Evolutionary conservation across 2,888 invertebrate genomes (phyloP).

Genomic region (Altica lythri): DNA sequence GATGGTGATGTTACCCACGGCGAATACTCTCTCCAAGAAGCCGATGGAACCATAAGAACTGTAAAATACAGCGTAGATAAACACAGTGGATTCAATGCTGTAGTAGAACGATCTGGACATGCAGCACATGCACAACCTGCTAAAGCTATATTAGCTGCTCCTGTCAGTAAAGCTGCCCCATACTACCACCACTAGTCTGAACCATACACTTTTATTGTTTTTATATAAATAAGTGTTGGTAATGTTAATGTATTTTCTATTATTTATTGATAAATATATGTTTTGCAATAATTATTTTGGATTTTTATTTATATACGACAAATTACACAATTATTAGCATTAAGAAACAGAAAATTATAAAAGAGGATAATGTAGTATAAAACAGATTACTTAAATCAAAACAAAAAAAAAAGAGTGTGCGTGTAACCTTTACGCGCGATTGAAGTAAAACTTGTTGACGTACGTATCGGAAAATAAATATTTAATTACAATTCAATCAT

Average conservation of each 20-base stretch:
- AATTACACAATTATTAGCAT: too few species aligned
- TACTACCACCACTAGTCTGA: slow-evolving; percentile 27
- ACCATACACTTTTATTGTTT: slow-evolving; percentile 10
- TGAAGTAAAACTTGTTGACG: too few species aligned
- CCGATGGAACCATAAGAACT: slow-evolving; percentile 62
- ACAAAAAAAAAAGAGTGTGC: too few species aligned
- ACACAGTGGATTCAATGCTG: slow-evolving; percentile 58
- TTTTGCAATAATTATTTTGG: slow-evolving; percentile 10
- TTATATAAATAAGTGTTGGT: too few species aligned
- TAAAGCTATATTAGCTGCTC: too few species aligned
- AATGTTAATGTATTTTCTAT: slow-evolving; percentile 7
- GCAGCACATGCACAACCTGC: slow-evolving; percentile 44
- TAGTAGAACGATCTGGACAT: slow-evolving; percentile 57
- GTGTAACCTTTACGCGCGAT: too few species aligned
- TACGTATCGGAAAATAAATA: too few species aligned
- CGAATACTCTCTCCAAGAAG: slow-evolving; percentile 62
- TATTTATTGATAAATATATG: slow-evolving; percentile 17
- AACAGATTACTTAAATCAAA: too few species aligned
- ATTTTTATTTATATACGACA: too few species aligned
- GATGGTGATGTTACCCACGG: slow-evolving; percentile 62
- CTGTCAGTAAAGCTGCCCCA: slow-evolving; percentile 5
- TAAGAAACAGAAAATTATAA: too few species aligned
- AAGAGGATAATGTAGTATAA: too few species aligned
- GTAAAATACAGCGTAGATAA: slow-evolving; percentile 64
- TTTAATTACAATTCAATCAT: too few species aligned